Base-by-base conservation (phyloP, 2,888 invertebrate species). In the Dryadula phaetusa region DNA sequence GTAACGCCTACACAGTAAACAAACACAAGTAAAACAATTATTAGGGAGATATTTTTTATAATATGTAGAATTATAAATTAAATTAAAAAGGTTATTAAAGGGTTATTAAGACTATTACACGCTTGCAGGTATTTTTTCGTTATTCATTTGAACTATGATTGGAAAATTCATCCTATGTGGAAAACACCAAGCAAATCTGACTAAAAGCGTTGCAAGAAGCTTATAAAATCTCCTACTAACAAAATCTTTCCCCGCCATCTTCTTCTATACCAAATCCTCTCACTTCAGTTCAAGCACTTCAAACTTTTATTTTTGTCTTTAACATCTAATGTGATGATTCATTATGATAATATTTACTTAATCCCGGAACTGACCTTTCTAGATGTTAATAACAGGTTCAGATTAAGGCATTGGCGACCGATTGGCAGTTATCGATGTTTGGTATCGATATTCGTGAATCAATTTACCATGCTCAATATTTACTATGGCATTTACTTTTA, bases 371-470 rank as follows among this genome's bases (percentile, higher is more conserved):
- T 60, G 60, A 60, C 60, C 60, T 60, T 46, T 60, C 44, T 46
- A 46, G 18, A 40, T 46, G 14, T 20, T 60, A 60, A 60, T 60
- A 44, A 46, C 42, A 60, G 60, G 32, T 14, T 46, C 8, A 44
- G 60, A 60, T 60, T 56, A 56, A 56, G 56, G 56, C 10, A 56
- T 56, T 64, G 47, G 37, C 58, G 49, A 65, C 25, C 69, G 71
- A 75, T 71, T 64, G 64, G 58, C 62, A 67, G 74, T 74, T 76
- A 71, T 56, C 71, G 76, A 77, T 79, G 67, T 56, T 42, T 49
- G 75, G 74, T 75, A 75, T 52, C 63, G 74, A 76, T 76, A 71
- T 54, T 67, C 71, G 68, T 70, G 77, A 76, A 78, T 78, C 79
- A 77, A 78, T 79, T 73, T 67, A 69, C 70, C 64, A 62, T 72